Percentiles rank a stretch among this genome's conserved stretches.
phyloP scores from a whole-genome alignment of 2,888 invertebrate species.

The Leptinotarsa tumamoca region DNA sequence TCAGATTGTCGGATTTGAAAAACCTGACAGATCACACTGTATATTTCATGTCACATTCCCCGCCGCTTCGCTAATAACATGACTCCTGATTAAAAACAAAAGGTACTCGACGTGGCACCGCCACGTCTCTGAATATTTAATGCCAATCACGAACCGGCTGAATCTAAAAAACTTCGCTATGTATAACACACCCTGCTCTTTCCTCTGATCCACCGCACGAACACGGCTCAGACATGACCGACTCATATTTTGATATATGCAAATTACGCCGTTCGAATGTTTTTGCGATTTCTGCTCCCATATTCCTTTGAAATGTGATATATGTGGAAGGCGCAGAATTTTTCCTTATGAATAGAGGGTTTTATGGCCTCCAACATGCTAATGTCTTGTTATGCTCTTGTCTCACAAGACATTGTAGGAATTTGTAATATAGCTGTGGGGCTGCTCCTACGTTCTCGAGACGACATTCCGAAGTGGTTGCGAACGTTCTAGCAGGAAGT shows the following conservation, averaged over 20 bases:
- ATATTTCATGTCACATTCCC: slow-evolving; percentile 13
- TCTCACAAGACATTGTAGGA: slow-evolving; percentile 38
- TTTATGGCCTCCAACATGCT: slow-evolving; percentile 50
- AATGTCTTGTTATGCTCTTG: slow-evolving; percentile 44
- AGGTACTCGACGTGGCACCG: slow-evolving; percentile 39
- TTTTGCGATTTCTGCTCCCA: slow-evolving; percentile 43
- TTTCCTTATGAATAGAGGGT: slow-evolving; percentile 43
- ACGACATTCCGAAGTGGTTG: slow-evolving; percentile 9
- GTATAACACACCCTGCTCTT: slow-evolving; percentile 21
- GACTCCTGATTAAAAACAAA: slow-evolving; percentile 29
- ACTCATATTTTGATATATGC: slow-evolving; percentile 46
- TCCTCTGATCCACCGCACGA: slow-evolving; percentile 39
- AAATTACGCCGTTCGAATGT: slow-evolving; percentile 45
- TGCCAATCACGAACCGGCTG: slow-evolving; percentile 37
- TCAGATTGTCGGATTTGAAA: too few species aligned
- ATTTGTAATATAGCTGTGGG: slow-evolving; percentile 40
- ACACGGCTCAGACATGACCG: slow-evolving; percentile 39
- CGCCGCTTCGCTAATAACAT: slow-evolving; percentile 17
- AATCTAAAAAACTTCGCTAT: slow-evolving; percentile 28
- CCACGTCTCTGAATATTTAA: slow-evolving; percentile 40
- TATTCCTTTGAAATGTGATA: slow-evolving; percentile 45
- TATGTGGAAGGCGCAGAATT: slow-evolving; percentile 39
- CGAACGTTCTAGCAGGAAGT: not conserved
- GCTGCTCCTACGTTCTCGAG: slow-evolving; percentile 34
- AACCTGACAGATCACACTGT: too few species aligned